Evolutionary conservation across 2,888 invertebrate species (phyloP), one percentile per base, ranked within the genome.

Genomic region (Chydorus sphaericus): DNA sequence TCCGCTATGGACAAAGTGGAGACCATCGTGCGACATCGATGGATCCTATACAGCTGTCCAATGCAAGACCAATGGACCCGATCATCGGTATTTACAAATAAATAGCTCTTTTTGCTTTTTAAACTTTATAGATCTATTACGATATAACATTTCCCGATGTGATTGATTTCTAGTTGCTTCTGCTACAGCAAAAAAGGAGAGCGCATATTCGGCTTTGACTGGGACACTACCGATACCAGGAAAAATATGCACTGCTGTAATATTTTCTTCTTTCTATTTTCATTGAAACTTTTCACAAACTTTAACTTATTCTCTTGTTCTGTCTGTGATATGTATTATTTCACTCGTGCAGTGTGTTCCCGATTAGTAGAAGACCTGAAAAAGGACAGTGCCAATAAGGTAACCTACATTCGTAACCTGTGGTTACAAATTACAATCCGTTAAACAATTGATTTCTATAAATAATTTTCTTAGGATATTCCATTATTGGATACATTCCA

Each of bases 141-240:
- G n/a, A n/a, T n/a, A n/a, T n/a, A n/a, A n/a, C n/a, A n/a, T n/a
- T n/a, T n/a, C n/a, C n/a, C n/a, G n/a, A n/a, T n/a, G n/a, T n/a
- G n/a, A n/a, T n/a, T n/a, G n/a, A n/a, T n/a, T n/a, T n/a, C n/a
- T 67, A 79, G 81, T 68, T 83, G 83, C 69, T 81, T 80, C 66
- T 83, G 83, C 68, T 76, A 74, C 56, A 74, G 77, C 67, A 69
- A 70, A 61, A 64, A 68, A 52, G 82, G 82, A 38, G 71, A 70
- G 38, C 72, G 81, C 67, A 76, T 82, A 66, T 81, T 79, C 70
- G 82, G 83, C 62, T 77, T 78, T 71, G 75, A 77, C 64, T 78
- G 78, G 76, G 73, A 75, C 64, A 36, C 36, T 14, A 36, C 4
- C 4, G 68, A 67, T 33, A 69, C 77, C 56, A 73, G 77, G 4